Conservation (phyloP, 2,113 vertebrate genomes). For the Synchiropus splendidus region DNA sequence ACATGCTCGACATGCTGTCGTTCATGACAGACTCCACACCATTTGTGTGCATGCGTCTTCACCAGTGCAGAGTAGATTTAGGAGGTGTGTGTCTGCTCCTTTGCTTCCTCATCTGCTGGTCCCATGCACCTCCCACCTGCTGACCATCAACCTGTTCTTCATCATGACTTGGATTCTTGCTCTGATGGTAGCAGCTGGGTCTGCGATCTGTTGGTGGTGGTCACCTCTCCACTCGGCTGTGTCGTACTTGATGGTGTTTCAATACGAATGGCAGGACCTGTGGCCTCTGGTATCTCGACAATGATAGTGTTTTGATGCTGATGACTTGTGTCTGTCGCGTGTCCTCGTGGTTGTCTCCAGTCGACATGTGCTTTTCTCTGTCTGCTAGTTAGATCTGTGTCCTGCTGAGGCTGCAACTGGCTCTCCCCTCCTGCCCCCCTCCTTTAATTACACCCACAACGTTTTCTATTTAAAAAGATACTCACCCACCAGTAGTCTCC, state of each 20-base stretch:
- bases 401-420: conserved; percentile 45
- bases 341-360: conserved; percentile 25
- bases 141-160: background rate
- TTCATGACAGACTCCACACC: too few relatives aligned
- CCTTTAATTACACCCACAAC: conserved; percentile 6
- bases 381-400: conserved; percentile 51
- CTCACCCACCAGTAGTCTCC: too few relatives aligned
- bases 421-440: conserved; percentile 7
- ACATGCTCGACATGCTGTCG: too few relatives aligned
- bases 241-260: conserved; percentile 10
- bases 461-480: conserved; percentile 10
- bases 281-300: too few relatives aligned
- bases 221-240: conserved; percentile 6
- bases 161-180: conserved; percentile 12
- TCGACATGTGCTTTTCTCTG: conserved; percentile 43
- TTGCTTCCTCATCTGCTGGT: background rate
- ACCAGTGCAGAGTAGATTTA: conserved; percentile 31
- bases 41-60: background rate
- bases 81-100: conserved; percentile 29
- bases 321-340: conserved; percentile 15
- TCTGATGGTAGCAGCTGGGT: too few relatives aligned
- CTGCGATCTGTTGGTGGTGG: too few relatives aligned
- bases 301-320: too few relatives aligned
- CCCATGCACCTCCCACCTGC: background rate
- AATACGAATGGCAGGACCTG: conserved; percentile 15